Evolutionary conservation across 2,888 invertebrate genomes (phyloP), one percentile per base, ranked within the genome.

Genomic region (Neoaliturus tenellus): DNA sequence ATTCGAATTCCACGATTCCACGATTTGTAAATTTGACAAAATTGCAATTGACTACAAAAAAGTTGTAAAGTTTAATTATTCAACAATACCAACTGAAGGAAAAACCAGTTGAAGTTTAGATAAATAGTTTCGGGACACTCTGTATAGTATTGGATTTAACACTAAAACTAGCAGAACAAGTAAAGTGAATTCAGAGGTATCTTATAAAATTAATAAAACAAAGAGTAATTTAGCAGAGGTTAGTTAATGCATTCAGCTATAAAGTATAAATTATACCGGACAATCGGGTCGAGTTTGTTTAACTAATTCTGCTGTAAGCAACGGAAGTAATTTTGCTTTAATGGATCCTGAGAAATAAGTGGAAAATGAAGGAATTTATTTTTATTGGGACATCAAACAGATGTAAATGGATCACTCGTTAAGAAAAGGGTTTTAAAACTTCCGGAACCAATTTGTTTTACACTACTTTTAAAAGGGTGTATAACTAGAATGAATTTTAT

Each of bases 281-380:
- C 39, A 33, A 69, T 39, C 39, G 39, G 14, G 4, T 2, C 39
- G 39, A 69, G 69, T 69, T 69, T 69, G 69, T 69, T 69, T 69
- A 35, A 69, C 69, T 20, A 69, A 69, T 69, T 69, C 69, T 69
- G 69, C 69, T 39, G 20, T 69, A 69, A 67, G 67, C 67, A 17
- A 69, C 39, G 69, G 35, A 39, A 69, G 69, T 39, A 69, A 69
- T 69, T 69, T 35, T 69, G 69, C 39, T 39, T 39, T 69, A 69
- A 69, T 69, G 39, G 69, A 35, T 62, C 69, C 23, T n/a, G 3
- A 69, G 23, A 14, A 69, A 69, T 69, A 69, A 69, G 69, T 69
- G 69, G 69, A 69, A 69, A 69, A 69, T 39, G 62, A 35, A 39
- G 1, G 20, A 20, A 67, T 33, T 69, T 35, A 69, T 35, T 69